A percentile compares a stretch with the other conserved stretches of the same genome.
phyloP scores from a whole-genome alignment of 2,888 invertebrate genomes.

The Meteorus colon region DNA sequence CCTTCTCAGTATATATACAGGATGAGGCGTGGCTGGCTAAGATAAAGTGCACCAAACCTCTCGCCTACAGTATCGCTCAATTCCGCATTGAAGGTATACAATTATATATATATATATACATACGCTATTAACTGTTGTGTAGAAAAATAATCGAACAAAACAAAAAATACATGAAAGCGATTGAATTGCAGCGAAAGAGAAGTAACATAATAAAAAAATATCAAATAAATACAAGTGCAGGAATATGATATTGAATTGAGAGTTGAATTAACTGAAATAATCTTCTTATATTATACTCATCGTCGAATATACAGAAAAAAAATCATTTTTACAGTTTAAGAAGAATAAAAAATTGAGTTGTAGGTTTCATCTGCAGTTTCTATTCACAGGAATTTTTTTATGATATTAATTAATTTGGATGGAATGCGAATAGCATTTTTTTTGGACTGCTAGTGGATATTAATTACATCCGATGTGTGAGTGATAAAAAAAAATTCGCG shows the following conservation, averaged over 20 bases:
- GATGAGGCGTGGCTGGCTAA: constrained; percentile 32
- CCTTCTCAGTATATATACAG: constrained; percentile 24
- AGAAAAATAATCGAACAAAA: background rate
- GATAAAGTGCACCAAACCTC: constrained; percentile 43
- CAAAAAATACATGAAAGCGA: background rate
- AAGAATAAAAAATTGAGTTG: too few relatives aligned
- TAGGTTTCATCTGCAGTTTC: too few relatives aligned
- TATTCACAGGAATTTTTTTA: too few relatives aligned
- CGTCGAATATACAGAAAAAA: too few relatives aligned
- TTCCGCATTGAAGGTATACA: background rate
- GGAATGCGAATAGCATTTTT: too few relatives aligned
- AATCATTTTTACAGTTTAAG: too few relatives aligned
- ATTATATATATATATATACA: background rate
- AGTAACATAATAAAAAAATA: background rate
- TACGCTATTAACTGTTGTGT: background rate
- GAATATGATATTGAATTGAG: background rate
- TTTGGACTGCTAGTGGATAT: too few relatives aligned
- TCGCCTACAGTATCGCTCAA: constrained; percentile 15
- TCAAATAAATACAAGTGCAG: background rate
- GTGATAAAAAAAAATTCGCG: too few relatives aligned
- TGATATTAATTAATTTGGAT: too few relatives aligned
- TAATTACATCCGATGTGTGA: too few relatives aligned
- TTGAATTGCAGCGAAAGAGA: background rate
- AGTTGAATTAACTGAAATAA: background rate
- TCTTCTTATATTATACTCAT: too few relatives aligned